These are phyloP conservation scores for Laspeyria flexula DNA, from an alignment of 2,888 invertebrate genomes.

Conservation along the genomic window DNA sequence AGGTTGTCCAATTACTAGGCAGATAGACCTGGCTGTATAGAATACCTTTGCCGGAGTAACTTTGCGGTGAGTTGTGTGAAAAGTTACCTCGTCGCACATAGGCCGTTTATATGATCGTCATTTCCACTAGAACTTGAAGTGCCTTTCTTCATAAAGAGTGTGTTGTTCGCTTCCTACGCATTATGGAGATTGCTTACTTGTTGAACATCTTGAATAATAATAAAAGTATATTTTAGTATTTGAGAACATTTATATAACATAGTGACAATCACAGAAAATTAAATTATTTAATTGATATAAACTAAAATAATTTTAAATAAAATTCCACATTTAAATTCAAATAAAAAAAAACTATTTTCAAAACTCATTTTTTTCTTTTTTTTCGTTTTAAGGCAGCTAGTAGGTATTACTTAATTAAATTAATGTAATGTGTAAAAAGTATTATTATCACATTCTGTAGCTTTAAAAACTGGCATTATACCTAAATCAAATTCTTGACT, in stretches of 20 bases:
- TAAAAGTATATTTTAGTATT: too few relatives aligned
- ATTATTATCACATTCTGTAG: not conserved
- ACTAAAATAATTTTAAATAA: too few relatives aligned
- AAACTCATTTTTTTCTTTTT: not conserved
- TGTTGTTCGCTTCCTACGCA: not conserved
- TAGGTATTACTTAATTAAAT: too few relatives aligned
- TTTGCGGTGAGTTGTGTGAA: not conserved
- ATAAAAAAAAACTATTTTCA: too few relatives aligned
- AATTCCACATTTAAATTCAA: too few relatives aligned
- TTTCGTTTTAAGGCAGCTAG: not conserved
- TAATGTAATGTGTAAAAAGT: too few relatives aligned
- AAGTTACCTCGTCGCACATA: slow-evolving; percentile 7
- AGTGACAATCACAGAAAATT: too few relatives aligned
- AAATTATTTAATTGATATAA: too few relatives aligned
- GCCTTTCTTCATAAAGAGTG: not conserved
- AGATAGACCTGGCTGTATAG: slow-evolving; percentile 1
- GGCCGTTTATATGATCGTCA: slow-evolving; percentile 4
- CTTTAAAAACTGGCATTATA: slow-evolving; percentile 11
- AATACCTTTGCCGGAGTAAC: not conserved
- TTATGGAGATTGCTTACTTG: not conserved
- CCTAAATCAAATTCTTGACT: slow-evolving; percentile 33
- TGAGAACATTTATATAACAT: too few relatives aligned
- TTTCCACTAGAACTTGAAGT: slow-evolving; percentile 3
- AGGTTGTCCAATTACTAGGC: slow-evolving; percentile 30
- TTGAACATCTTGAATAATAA: too few relatives aligned